Base-by-base conservation (phyloP, 2,888 invertebrate species). In the Scaptomyza tumidula region DNA sequence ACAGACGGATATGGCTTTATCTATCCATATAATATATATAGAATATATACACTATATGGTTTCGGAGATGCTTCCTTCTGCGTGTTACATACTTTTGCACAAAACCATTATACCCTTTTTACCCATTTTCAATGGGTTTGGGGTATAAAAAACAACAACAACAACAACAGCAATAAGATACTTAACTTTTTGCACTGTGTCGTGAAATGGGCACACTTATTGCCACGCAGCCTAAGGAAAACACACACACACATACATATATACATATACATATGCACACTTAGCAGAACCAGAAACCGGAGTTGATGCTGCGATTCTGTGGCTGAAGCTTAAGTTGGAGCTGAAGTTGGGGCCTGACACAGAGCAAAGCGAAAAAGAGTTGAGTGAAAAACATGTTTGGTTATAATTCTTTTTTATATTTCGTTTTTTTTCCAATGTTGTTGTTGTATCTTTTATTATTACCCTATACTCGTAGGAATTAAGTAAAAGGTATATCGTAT, bases 371-470 rank as follows among this genome's bases (percentile, higher is more conserved):
- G 39, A 41, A 41, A 41, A 78, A 80, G 81, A 80, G 71, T 62
- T 64, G 75, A 77, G 72, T 78, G 72, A 80, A 85, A 81, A 85
- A 85, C 89, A 89, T 85, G 85, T 87, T 87, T 85, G 85, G 79
- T 70, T 87, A 78, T 89, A 89, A 87, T 84, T 87, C 86, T 86
- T 80, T 83, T 88, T 37, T 37, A 35, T 86, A 76, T 73, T 83
- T 77, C 68, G 60, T 29, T 35, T 62, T 19, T 9, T 54, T 59
- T 55, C 43, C 33, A 33, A 33, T 37, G 37, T 37, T 37, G n/a
- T 37, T 37, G 6, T n/a, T 41, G 39, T n/a, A n/a, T n/a, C n/a
- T 48, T 39, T 44, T 31, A 29, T 14, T 39, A 76, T 56, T 73
- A 76, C 72, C 56, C 72, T 59, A 45, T 35, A 49, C 9, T 3